Evolutionary conservation across 2,797 vertebrate genomes (phyloP).

Genomic region (Discoglossus pictus): DNA sequence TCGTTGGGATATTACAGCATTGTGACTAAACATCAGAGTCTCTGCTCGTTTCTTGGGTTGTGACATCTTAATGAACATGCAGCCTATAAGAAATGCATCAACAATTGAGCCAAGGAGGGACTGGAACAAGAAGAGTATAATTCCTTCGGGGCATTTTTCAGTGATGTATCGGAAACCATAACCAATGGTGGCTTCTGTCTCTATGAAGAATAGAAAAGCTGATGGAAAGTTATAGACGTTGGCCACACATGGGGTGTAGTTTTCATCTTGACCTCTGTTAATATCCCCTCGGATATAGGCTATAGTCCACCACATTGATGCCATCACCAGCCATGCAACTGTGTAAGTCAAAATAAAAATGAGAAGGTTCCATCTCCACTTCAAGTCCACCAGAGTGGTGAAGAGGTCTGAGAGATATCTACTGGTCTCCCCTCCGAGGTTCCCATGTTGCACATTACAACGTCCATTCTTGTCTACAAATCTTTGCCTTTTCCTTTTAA

Average conservation of each 20-base stretch:
- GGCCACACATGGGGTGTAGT: conserved; percentile 84
- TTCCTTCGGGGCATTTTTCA: conserved; percentile 87
- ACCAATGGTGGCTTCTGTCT: conserved; percentile 87
- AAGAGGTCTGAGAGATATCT: conserved; percentile 88
- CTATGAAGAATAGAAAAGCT: no score
- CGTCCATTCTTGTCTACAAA: conserved; percentile 93
- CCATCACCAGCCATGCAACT: conserved; percentile 90
- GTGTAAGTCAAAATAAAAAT: conserved; percentile 91
- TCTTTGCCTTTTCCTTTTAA: conserved; percentile 80
- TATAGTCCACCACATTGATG: conserved; percentile 92
- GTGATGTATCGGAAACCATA: conserved; percentile 89
- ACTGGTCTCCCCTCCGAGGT: conserved; percentile 86
- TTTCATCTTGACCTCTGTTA: conserved; percentile 69
- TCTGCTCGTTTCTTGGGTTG: conserved; percentile 91
- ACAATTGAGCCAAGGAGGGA: conserved; percentile 87
- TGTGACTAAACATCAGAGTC: conserved; percentile 90
- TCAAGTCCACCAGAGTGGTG: conserved; percentile 89
- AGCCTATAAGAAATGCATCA: conserved; percentile 89
- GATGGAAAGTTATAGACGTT: conserved; percentile 93
- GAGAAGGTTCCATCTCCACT: conserved; percentile 93
- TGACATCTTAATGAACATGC: conserved; percentile 96
- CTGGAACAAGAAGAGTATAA: conserved; percentile 89
- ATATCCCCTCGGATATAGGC: conserved; percentile 86
- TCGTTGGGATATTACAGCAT: conserved; percentile 84
- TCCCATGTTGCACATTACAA: conserved; percentile 90